A percentile compares a stretch with the other conserved stretches of the same genome.
phyloP scores from a whole-genome alignment of 2,113 vertebrate species.

The Triplophysa dalaica region DNA sequence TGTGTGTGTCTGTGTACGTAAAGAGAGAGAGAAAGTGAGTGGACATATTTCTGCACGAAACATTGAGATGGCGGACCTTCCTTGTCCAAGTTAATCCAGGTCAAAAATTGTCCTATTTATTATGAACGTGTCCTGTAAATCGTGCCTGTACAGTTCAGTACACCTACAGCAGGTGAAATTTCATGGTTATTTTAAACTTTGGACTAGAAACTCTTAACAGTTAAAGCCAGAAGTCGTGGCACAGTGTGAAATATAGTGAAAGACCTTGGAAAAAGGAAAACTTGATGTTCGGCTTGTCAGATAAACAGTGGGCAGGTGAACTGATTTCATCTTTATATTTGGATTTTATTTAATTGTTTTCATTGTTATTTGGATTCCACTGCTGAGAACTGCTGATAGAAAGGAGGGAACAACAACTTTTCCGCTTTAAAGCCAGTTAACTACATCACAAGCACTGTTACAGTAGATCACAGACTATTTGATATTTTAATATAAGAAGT shows the following conservation, averaged over 20 bases:
- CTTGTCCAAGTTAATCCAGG: constrained; percentile 55
- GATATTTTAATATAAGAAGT: constrained; percentile 80
- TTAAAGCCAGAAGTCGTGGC: constrained; percentile 42
- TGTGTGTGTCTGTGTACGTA: constrained; percentile 44
- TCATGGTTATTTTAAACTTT: constrained; percentile 61
- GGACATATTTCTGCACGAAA: constrained; percentile 28
- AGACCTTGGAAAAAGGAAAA: constrained; percentile 6
- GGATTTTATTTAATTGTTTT: constrained; percentile 13
- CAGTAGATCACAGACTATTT: constrained; percentile 71
- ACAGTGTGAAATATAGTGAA: constrained; percentile 27
- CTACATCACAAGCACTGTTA: constrained; percentile 74
- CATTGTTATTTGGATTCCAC: constrained; percentile 35
- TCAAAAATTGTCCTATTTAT: constrained; percentile 78
- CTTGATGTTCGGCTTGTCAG: constrained; percentile 72
- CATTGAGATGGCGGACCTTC: constrained; percentile 55
- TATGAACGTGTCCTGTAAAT: constrained; percentile 74
- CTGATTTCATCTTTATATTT: constrained; percentile 48
- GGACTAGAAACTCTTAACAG: constrained; percentile 54
- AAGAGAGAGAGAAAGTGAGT: background rate
- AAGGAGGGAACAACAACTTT: constrained; percentile 58
- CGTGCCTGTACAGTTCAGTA: constrained; percentile 81
- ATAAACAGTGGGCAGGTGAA: constrained; percentile 63
- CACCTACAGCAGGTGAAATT: constrained; percentile 58
- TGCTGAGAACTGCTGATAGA: constrained; percentile 48
- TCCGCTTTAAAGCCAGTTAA: constrained; percentile 70